A percentile compares a stretch with the other conserved stretches of the same genome.
These are phyloP conservation scores for Anguilla megastoma DNA, from an alignment of 2,797 vertebrate genomes.

Conservation along the genomic window DNA sequence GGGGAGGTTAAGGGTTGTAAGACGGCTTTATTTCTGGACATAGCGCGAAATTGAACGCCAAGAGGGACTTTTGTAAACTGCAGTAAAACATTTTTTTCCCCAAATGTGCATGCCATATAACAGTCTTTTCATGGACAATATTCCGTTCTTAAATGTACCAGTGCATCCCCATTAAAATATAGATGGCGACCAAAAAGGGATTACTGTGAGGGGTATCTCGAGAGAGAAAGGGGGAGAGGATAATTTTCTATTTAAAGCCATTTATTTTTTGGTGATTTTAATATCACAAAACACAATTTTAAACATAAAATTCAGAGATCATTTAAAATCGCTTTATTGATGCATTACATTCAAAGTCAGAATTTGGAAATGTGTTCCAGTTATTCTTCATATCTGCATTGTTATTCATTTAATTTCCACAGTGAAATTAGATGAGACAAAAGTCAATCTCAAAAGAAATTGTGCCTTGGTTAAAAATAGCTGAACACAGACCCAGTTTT, in stretches of 20 bases:
- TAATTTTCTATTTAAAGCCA: neutral
- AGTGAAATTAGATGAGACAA: neutral
- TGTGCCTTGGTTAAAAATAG: neutral
- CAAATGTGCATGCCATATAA: neutral
- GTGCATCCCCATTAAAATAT: neutral
- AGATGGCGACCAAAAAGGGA: neutral
- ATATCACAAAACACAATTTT: neutral
- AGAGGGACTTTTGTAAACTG: slow-evolving; percentile 53
- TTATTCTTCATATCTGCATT: neutral
- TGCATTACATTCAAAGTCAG: neutral
- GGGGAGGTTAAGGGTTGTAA: slow-evolving; percentile 66
- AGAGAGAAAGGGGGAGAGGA: neutral
- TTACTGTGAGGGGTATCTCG: neutral
- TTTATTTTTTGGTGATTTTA: neutral
- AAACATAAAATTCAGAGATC: neutral
- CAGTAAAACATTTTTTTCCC: neutral
- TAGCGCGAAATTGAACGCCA: slow-evolving; percentile 44
- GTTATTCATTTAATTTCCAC: neutral
- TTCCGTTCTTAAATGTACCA: neutral
- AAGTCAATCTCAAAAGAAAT: neutral
- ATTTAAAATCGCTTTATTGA: neutral
- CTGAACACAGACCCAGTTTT: neutral
- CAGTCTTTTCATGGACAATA: neutral
- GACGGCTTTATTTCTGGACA: slow-evolving; percentile 54
- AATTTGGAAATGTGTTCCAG: neutral